A percentile compares a stretch with the other conserved stretches of the same genome.
phyloP scores from a whole-genome alignment of 1,140 invertebrate species.

The Panagrolaimus sp. region DNA sequence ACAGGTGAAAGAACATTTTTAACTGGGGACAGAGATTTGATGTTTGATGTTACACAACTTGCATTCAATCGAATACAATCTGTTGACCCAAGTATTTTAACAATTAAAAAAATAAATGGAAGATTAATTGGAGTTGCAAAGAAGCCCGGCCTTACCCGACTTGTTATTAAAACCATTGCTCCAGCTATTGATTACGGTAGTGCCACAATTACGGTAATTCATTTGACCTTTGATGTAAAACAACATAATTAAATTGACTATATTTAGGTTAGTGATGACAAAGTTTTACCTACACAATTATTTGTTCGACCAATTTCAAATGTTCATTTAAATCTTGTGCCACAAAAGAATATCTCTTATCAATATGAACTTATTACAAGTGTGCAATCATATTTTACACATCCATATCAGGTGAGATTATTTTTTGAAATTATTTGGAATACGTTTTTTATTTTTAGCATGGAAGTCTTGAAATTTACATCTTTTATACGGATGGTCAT shows the following conservation, averaged over 20 bases:
- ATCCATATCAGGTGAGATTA: conserved; percentile 28
- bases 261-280: conserved; percentile 19
- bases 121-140: conserved; percentile 25
- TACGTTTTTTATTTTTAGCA: conserved; percentile 19
- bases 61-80: conserved; percentile 18
- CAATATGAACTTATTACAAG: conserved; percentile 25
- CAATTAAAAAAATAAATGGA: conserved; percentile 19
- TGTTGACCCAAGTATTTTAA: conserved; percentile 17
- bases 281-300: conserved; percentile 27
- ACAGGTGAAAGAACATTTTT: conserved; percentile 82
- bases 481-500: conserved; percentile 35
- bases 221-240: not conserved
- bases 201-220: not conserved
- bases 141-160: conserved; percentile 20
- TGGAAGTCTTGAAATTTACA: conserved; percentile 27
- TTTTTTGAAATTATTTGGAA: not conserved
- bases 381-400: conserved; percentile 22
- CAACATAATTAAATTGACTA: not conserved
- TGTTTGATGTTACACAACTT: conserved; percentile 32
- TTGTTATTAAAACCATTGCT: conserved; percentile 23
- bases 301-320: conserved; percentile 21
- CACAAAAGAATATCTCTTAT: conserved; percentile 2
- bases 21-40: conserved; percentile 20
- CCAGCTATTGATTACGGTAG: conserved; percentile 28
- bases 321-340: conserved; percentile 22